Evolutionary conservation across 2,113 vertebrate species (phyloP).

Genomic region (Haliaeetus leucogaster): DNA sequence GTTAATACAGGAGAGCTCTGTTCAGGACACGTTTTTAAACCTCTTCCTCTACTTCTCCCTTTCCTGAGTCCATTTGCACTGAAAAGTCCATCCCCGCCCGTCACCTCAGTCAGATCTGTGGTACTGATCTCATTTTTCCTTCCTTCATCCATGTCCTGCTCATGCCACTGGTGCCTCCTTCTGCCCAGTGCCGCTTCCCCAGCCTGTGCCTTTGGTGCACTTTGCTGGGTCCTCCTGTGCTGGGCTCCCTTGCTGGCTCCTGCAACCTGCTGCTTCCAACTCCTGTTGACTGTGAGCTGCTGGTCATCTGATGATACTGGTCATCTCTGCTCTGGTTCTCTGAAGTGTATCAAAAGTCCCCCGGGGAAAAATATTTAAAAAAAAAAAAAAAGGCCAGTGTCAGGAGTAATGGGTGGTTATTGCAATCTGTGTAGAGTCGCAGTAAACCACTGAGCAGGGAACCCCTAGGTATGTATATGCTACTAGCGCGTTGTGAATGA

Average conservation of each 20-base stretch:
- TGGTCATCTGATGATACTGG: fast-evolving
- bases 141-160: background rate
- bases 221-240: fast-evolving
- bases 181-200: background rate
- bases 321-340: background rate
- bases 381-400: background rate
- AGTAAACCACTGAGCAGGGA: background rate
- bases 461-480: fast-evolving
- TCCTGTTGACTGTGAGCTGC: background rate
- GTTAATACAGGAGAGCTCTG: background rate
- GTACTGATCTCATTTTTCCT: fast-evolving
- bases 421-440: fast-evolving
- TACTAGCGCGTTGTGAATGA: fast-evolving
- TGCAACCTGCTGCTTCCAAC: fast-evolving
- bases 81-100: background rate
- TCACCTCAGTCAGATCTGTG: background rate
- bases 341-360: background rate
- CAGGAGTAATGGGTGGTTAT: background rate
- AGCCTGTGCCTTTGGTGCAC: background rate
- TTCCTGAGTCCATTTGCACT: background rate
- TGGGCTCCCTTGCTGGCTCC: background rate
- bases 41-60: background rate
- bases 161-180: fast-evolving
- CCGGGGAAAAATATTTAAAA: fast-evolving
- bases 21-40: background rate